Conservation (phyloP, 2,113 vertebrate genomes). For the Neogale vison region DNA sequence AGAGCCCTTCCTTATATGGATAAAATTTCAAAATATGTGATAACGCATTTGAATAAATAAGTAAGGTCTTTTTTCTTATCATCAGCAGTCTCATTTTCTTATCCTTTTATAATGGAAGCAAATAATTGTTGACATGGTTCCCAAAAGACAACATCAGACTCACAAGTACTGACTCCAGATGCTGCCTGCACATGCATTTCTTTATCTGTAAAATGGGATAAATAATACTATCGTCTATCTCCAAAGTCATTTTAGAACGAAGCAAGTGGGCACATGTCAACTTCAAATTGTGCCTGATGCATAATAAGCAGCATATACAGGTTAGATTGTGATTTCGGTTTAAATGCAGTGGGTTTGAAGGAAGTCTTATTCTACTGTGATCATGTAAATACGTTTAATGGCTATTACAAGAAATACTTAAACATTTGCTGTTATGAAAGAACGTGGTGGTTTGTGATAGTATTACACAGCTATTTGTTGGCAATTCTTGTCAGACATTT, state of each 20-base stretch:
- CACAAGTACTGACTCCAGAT: not conserved
- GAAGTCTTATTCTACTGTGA: not conserved
- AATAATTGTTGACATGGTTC: constrained; percentile 28
- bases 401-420: not conserved
- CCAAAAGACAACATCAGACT: not conserved
- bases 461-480: not conserved
- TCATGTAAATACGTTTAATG: not conserved
- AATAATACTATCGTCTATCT: not conserved
- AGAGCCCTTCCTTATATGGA: constrained; percentile 53
- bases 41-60: constrained; percentile 22
- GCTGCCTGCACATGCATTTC: not conserved
- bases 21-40: not conserved
- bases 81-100: constrained; percentile 15
- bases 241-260: not conserved
- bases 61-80: not conserved
- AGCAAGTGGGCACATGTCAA: not conserved
- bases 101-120: not conserved
- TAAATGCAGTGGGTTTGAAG: not conserved
- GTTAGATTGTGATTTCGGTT: not conserved
- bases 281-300: not conserved
- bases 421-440: not conserved
- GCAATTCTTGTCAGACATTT: not conserved
- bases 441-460: not conserved
- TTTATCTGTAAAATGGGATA: constrained; percentile 21
- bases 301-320: not conserved